phyloP scores from a whole-genome alignment of 1,140 invertebrate species.

The Calliopsis andreniformis region DNA sequence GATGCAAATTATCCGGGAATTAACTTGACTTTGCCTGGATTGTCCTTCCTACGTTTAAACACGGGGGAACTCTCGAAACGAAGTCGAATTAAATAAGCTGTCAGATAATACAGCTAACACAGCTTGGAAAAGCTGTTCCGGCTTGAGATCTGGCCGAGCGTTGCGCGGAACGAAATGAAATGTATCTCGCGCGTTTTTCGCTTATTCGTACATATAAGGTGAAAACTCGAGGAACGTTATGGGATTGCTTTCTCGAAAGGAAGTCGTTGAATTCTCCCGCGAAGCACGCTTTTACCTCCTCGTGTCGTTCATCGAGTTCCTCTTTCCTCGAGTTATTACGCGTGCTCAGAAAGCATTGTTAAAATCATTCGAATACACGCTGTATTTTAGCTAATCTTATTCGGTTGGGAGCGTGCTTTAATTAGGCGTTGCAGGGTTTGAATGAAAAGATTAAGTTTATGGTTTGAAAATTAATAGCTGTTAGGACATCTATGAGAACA shows the following conservation, averaged over 20 bases:
- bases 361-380: too few relatives aligned
- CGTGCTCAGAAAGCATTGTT: neutral
- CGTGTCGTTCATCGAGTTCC: neutral
- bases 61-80: conserved; percentile 32
- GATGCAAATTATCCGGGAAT: conserved; percentile 35
- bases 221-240: neutral
- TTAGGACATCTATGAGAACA: too few relatives aligned
- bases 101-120: conserved; percentile 30
- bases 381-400: too few relatives aligned
- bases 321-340: neutral
- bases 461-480: too few relatives aligned
- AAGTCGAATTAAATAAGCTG: conserved; percentile 29
- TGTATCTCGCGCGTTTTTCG: neutral
- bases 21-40: conserved; percentile 33
- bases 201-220: neutral
- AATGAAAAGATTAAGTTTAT: too few relatives aligned
- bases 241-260: neutral
- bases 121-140: neutral
- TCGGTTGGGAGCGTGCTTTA: too few relatives aligned
- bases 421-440: too few relatives aligned
- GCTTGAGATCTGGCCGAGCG: neutral
- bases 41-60: conserved; percentile 28
- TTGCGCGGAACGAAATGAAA: conserved; percentile 2
- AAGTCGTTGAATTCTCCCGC: neutral
- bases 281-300: neutral